A percentile compares a stretch with the other conserved stretches of the same genome.
Conservation (phyloP, 2,797 vertebrate species). For the Eulemur rubriventer region DNA sequence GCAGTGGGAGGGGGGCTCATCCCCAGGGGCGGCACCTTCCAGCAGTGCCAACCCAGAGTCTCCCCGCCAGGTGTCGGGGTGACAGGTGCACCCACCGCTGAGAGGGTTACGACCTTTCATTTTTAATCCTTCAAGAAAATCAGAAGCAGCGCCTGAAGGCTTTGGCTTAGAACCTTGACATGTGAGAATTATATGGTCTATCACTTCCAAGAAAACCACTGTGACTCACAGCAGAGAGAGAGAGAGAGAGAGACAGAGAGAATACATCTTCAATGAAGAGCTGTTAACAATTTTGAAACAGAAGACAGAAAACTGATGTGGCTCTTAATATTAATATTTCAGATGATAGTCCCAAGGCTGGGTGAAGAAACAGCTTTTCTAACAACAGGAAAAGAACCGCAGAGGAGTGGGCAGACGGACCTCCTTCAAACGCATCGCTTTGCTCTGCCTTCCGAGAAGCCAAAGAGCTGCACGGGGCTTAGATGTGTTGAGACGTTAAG, state of each 20-base stretch:
- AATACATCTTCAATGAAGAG: not conserved
- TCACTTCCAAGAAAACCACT: constrained; percentile 10
- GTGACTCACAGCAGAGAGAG: not conserved
- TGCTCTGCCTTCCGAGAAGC: not conserved
- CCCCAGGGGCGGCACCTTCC: fast-evolving
- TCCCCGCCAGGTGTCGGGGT: fast-evolving
- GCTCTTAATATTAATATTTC: not conserved
- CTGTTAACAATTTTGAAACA: not conserved
- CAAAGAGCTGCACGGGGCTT: fast-evolving
- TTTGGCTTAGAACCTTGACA: constrained; percentile 47
- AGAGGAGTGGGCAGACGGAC: fast-evolving
- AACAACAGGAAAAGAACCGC: not conserved
- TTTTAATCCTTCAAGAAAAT: not conserved
- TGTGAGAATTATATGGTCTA: constrained; percentile 68
- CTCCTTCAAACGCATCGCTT: not conserved
- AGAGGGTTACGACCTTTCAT: not conserved
- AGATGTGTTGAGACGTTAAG: fast-evolving
- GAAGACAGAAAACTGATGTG: not conserved
- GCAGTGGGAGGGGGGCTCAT: not conserved
- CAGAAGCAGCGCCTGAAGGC: not conserved
- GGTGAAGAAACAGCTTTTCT: not conserved
- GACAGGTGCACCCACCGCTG: fast-evolving
- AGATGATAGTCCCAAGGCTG: not conserved
- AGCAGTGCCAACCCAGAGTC: fast-evolving
- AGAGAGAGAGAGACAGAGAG: not conserved